Evolutionary conservation across 2,113 vertebrate genomes (phyloP), one percentile per base, ranked within the genome.

Genomic region (Megalops atlanticus): DNA sequence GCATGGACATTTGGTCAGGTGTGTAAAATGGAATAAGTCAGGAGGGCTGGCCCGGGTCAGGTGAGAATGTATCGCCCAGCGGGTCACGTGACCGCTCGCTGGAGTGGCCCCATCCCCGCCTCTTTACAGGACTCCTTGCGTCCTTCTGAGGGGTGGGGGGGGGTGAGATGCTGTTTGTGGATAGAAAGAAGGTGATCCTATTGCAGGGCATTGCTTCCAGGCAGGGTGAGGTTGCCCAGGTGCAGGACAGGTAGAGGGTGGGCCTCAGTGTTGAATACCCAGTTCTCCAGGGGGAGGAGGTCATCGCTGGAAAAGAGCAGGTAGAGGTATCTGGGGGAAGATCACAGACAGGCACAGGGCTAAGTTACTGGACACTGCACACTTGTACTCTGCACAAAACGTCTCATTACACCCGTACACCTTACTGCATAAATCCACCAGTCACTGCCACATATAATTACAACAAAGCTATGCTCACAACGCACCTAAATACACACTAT

Each of bases 251-350:
- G 98, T 80, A 99, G 93, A 35, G 79, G 79, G 45, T 80, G 79
- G 47, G 79, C 79, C 15, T 80, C 78, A 1, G 79, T 80, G 70
- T 80, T 80, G 70, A 80, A 80, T 43, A 80, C 79, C 79, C 79
- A 80, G 45, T 54, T 80, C 45, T 80, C 98, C 89, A 99, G 91
- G 33, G 97, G 97, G 91, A 99, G 93, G 88, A 99, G 95, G 87
- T 98, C 97, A 70, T 99, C 98, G 5, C 92, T 95, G 89, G 98
- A 99, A 94, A 99, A 99, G 74, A 99, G 92, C 91, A 99, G 94
- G 89, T 99, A 99, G 87, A 99, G 95, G 87, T 99, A 99, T 91
- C 97, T 99, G 89, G 33, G 31, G 16, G 41, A 31, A 10, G 43
- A 35, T 41, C 12, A 43, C 33, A 33, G 16, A 36, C 64, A 11